Base-by-base conservation (phyloP, 2,797 vertebrate genomes). In the Pangasius krempfi region DNA sequence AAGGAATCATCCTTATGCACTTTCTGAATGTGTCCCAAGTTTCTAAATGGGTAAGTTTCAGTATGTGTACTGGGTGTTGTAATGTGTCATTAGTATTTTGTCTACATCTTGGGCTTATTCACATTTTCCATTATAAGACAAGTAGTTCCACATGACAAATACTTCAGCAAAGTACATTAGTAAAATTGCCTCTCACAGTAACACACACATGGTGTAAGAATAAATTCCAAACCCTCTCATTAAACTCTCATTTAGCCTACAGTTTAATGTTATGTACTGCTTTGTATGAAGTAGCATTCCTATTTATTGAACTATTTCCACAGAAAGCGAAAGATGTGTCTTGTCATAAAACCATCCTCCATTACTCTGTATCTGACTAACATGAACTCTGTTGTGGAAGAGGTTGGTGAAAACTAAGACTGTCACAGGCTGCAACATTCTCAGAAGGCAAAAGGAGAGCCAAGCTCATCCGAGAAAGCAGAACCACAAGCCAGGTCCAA, bases 141-240 rank as follows among this genome's bases (percentile, higher is more conserved):
- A 87, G 80, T 66, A 12, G 22, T 50, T 81, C 47, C 62, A 66
- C 44, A 73, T 83, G 79, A 44, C n/a, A 13, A 85, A 70, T 47
- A 16, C 52, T 62, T 85, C 33, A 54, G 40, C 22, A 54, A 62
- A 66, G 12, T 56, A 47, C 62, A 80, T 80, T 81, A 27, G 27
- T 84, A 52, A 66, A 54, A 33, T 88, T 44, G 44, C 22, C 40
- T 60, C 22, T 33, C 54, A 60, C 70, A 84, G 14, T 64, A n/a
- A n/a, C 14, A 56, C 20, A 47, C 44, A 40, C 56, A 66, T 52
- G 87, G 58, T 18, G 52, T 83, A 33, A 56, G 54, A 87, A 16
- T 72, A 37, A 73, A 72, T 85, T 54, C 84, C 68, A 72, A 73
- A 72, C 22, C 50, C 20, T 68, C 64, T 56, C 68, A 85, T 87